A percentile compares a stretch with the other conserved stretches of the same genome.
Conservation (phyloP, 1,140 invertebrate species). For the Leptopilina boulardi region DNA sequence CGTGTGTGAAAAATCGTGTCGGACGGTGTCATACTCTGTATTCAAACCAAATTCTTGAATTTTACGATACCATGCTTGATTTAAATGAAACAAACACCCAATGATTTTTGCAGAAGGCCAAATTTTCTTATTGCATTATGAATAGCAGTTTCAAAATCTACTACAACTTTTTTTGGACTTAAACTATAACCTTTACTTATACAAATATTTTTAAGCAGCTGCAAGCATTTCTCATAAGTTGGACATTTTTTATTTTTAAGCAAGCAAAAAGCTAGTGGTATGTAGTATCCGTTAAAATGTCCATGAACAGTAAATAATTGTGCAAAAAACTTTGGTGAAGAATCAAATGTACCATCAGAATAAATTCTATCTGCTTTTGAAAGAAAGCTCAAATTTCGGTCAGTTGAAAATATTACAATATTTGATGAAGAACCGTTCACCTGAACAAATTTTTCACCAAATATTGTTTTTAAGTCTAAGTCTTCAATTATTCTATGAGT, state of each 20-base stretch:
- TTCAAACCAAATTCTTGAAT: conserved; percentile 24
- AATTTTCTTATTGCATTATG: conserved; percentile 2
- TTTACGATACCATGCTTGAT: conserved; percentile 30
- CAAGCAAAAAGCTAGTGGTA: neutral
- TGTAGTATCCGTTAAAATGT: neutral
- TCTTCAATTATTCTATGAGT: neutral
- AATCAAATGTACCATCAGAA: conserved; percentile 27
- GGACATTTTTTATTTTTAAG: neutral
- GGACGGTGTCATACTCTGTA: neutral
- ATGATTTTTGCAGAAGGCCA: neutral
- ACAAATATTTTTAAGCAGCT: neutral
- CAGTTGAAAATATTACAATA: conserved; percentile 21
- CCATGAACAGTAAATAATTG: neutral
- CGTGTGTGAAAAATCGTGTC: too few species aligned
- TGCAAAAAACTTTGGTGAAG: conserved; percentile 24
- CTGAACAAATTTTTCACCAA: neutral
- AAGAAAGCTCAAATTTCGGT: conserved; percentile 28
- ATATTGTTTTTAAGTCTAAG: neutral
- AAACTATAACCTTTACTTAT: neutral
- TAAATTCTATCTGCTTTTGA: neutral
- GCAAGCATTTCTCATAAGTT: neutral
- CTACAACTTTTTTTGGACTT: neutral
- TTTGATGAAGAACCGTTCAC: conserved; percentile 2
- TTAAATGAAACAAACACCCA: conserved; percentile 31
- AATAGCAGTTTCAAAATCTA: conserved; percentile 34